Evolutionary conservation across 2,113 vertebrate genomes (phyloP).

Genomic region (Leptobrachium ailaonicum): DNA sequence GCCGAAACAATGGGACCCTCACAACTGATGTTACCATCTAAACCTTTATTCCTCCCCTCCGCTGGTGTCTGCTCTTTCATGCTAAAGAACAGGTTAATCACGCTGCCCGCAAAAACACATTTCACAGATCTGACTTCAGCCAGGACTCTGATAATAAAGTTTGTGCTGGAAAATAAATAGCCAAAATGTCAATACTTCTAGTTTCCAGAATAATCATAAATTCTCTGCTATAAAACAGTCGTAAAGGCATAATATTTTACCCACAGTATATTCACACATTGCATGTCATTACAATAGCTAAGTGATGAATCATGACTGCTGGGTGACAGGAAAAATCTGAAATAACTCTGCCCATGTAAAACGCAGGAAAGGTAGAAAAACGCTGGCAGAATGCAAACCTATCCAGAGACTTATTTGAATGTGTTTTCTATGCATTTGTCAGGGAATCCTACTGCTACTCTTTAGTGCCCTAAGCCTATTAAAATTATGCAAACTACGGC

Average conservation of each 20-base stretch:
- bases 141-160: constrained; percentile 64
- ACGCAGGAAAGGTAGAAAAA: constrained; percentile 56
- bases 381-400: constrained; percentile 46
- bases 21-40: not conserved
- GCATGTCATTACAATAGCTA: constrained; percentile 64
- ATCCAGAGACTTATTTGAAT: constrained; percentile 49
- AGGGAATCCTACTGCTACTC: too few relatives aligned
- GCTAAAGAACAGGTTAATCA: constrained; percentile 50
- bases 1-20: constrained; percentile 34
- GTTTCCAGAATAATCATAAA: constrained; percentile 69
- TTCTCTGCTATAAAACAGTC: constrained; percentile 68
- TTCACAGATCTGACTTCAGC: constrained; percentile 55
- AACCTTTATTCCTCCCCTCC: constrained; percentile 42
- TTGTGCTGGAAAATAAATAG: constrained; percentile 70
- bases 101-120: constrained; percentile 53
- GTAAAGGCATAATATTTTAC: constrained; percentile 69
- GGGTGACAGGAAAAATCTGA: constrained; percentile 65
- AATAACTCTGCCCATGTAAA: constrained; percentile 60
- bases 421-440: too few relatives aligned
- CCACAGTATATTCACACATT: constrained; percentile 63
- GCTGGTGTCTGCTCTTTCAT: constrained; percentile 49
- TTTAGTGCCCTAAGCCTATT: too few relatives aligned
- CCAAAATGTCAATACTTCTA: constrained; percentile 68
- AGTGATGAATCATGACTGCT: constrained; percentile 62
- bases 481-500: too few relatives aligned